Base-by-base conservation (phyloP, 2,797 vertebrate genomes). In the Sebastiscus tertius region DNA sequence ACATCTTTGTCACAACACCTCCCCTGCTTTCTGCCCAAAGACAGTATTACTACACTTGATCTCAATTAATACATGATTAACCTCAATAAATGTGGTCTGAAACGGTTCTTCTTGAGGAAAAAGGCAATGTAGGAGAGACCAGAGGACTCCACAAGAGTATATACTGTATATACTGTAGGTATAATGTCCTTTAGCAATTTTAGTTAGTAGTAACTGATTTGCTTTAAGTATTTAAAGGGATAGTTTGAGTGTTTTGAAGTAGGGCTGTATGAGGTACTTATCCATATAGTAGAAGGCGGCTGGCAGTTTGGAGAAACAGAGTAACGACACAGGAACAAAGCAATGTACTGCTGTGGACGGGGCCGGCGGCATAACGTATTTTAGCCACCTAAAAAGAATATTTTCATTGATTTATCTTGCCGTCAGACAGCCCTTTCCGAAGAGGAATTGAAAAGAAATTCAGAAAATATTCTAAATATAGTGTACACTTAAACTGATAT, bases 21-120 rank as follows among this genome's bases (percentile, higher is more conserved):
- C 66, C 22, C 3, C 9, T 66, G 22, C 42, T 27, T 54, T 68
- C 34, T 36, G 63, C 77, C 80, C 72, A 2, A 14, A 52, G 65
- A 78, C 61, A 58, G 39, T 3, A 39, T 75, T 71, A 73, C 18
- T 60, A 14, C 42, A 33, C 26, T 39, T 80, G 52, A 83, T 74
- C 58, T 79, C 75, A 77, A 75, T 87, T 82, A 85, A 84, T 72
- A 46, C 56, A 69, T 3, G 60, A 20, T 72, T 84, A 82, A 83
- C 79, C 79, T 68, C 49, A 65, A 42, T 78, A 66, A 62, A 9
- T 77, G 42, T 29, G n/a, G 22, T 69, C 29, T 67, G 18, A 79
- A 81, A 66, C 4, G 24, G 1, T 34, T 72, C 26, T 56, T 73
- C 29, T 29, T 4, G 18, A 22, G 22, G 8, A 56, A 49, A 69